Evolutionary conservation across 2,797 vertebrate genomes (phyloP).

Genomic region (Schizopygopsis malacanthus): DNA sequence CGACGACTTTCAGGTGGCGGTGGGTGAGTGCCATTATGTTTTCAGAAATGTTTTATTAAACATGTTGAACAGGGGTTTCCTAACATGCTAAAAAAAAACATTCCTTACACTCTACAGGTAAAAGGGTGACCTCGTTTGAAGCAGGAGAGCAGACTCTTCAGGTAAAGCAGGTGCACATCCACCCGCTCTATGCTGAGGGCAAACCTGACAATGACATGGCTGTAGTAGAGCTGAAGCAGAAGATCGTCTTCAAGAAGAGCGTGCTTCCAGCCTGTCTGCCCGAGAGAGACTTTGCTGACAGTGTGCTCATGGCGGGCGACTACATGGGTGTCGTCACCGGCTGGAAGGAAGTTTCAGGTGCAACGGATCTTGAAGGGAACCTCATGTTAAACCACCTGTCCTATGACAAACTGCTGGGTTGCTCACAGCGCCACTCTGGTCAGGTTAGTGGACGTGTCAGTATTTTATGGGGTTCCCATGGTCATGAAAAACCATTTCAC

Average conservation of each 20-base stretch:
- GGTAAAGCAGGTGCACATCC: conserved; percentile 61
- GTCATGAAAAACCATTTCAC: background rate
- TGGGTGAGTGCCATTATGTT: conserved; percentile 70
- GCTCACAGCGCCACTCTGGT: conserved; percentile 66
- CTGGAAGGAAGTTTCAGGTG: conserved; percentile 66
- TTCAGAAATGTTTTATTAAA: background rate
- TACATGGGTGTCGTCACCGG: conserved; percentile 70
- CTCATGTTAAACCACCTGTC: conserved; percentile 73
- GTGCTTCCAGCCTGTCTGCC: conserved; percentile 74
- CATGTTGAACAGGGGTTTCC: background rate
- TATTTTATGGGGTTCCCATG: background rate
- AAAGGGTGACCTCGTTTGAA: conserved; percentile 53
- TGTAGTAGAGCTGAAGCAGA: conserved; percentile 72
- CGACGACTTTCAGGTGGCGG: conserved; percentile 67
- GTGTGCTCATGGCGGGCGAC: conserved; percentile 67
- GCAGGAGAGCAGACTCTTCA: conserved; percentile 59
- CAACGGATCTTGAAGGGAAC: conserved; percentile 51
- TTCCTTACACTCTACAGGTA: conserved; percentile 68
- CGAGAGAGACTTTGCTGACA: conserved; percentile 78
- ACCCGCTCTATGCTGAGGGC: conserved; percentile 69
- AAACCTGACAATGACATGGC: conserved; percentile 76
- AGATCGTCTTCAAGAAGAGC: conserved; percentile 63
- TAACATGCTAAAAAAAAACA: background rate
- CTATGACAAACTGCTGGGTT: conserved; percentile 69
- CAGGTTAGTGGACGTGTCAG: conserved; percentile 47